These are phyloP conservation scores for Cantharis lateralis DNA, from an alignment of 2,888 invertebrate species.

Conservation along the genomic window DNA sequence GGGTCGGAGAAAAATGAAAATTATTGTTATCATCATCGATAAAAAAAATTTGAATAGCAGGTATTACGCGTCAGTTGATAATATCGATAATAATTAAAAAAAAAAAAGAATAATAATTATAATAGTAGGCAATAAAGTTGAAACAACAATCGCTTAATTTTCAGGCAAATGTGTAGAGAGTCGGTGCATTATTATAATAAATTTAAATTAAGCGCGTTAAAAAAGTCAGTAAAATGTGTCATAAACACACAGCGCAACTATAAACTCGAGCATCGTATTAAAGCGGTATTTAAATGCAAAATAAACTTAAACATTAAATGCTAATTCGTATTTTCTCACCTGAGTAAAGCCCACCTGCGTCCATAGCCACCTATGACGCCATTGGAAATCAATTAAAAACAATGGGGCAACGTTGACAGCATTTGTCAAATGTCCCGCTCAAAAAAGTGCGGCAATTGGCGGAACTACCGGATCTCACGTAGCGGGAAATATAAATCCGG, in stretches of 20 bases:
- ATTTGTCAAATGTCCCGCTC: constrained; percentile 24
- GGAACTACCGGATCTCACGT: constrained; percentile 41
- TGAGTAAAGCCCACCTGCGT: constrained; percentile 35
- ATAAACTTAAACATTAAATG: constrained; percentile 32
- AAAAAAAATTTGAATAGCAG: neutral
- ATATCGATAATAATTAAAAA: neutral
- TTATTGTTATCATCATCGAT: neutral
- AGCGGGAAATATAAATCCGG: constrained; percentile 43
- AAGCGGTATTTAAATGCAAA: constrained; percentile 35
- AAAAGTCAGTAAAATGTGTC: constrained; percentile 32
- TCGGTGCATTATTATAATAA: constrained; percentile 25
- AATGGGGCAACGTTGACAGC: constrained; percentile 26
- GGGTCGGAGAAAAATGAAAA: neutral
- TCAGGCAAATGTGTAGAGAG: constrained; percentile 17
- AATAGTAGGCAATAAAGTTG: constrained; percentile 20
- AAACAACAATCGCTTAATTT: constrained; percentile 31
- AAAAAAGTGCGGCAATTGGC: constrained; percentile 33
- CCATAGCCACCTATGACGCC: constrained; percentile 33
- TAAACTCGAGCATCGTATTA: constrained; percentile 31
- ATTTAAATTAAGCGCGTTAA: constrained; percentile 30
- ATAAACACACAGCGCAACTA: constrained; percentile 30
- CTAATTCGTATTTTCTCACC: constrained; percentile 35
- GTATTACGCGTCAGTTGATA: neutral
- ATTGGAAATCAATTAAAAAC: constrained; percentile 35
- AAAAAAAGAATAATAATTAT: neutral